Evolutionary conservation across 2,797 vertebrate species (phyloP), one percentile per base, ranked within the genome.

Genomic region (Astyanax mexicanus): DNA sequence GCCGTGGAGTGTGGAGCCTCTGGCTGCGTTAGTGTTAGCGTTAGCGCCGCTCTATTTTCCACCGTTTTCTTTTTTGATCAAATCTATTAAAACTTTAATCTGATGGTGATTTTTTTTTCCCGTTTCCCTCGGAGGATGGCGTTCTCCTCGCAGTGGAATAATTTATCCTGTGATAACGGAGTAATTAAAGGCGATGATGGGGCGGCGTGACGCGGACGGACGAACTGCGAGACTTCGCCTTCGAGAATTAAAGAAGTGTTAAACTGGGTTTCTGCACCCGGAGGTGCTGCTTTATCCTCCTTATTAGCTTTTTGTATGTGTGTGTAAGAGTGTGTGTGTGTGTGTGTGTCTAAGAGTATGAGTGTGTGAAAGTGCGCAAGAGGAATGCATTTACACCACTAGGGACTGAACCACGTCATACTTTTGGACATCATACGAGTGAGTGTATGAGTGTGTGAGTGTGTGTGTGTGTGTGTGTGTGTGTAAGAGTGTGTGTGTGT

Each of bases 401-500:
- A 65, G 54, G 70, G 62, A 68, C 67, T 55, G 52, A 62, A 69
- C 54, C 19, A 68, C 45, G 19, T 27, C 61, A 78, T 67, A 78
- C 37, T 54, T 23, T 47, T 65, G 57, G 27, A 35, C 49, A 17
- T 32, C 44, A 11, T 61, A 60, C 52, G 61, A 25, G 51, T 57
- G 42, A 60, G 29, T 60, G 32, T 38, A 62, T 51, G 81, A 2
- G 51, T 57, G 54, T 69, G 29, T 49, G 32, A 38, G 62, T 51
- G 81, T 74, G 51, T 57, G 54, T 69, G 29, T 60, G 27, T 38
- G 62, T 51, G 80, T n/a, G n/a, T n/a, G n/a, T 67, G 70, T 45
- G 42, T 60, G 61, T 71, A 62, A n/a, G n/a, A n/a, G n/a, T n/a
- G n/a, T n/a, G n/a, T n/a, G n/a, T n/a, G n/a, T n/a, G n/a, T n/a